Base-by-base conservation (phyloP, 2,797 vertebrate genomes). In the Lindbergichthys nudifrons region DNA sequence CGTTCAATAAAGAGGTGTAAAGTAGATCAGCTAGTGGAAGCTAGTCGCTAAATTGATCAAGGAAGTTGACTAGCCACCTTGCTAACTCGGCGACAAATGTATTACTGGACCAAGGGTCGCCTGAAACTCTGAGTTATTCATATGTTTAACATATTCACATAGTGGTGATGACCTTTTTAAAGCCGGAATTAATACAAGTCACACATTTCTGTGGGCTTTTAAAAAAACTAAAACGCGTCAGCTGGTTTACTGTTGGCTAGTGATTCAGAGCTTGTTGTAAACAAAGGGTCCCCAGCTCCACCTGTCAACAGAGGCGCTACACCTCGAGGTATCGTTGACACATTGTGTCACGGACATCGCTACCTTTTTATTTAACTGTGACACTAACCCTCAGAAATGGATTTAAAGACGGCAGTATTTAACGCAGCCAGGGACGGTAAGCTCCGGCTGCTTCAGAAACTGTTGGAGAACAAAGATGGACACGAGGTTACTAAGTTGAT, bases 371-470 rank as follows among this genome's bases (percentile, higher is more conserved):
- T 52, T 71, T 26, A 30, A 41, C 30, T 18, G 53, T 36, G 46
- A 70, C 15, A 48, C 42, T 1, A 50, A 13, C 14, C 5, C 2
- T 39, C 53, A 13, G 72, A 69, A 0, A 99, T 99, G 98, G 98
- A 99, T 98, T 95, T 99, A 88, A 98, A 99, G 94, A 99, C 97
- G 2, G 97, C 98, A 0, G 97, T 98, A 11, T 99, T 98, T 77
- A 98, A 98, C 41, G 98, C 98, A 69, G 97, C 97, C 85, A 94
- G 98, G 73, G 98, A 99, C 92, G 98, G 98, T 48, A 99, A 99
- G 90, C 96, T 99, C 62, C 96, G 97, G 56, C 94, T 99, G 70
- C 97, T 99, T 41, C 96, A 97, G 86, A 99, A 98, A 84, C 93
- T 99, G n/a, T 71, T 99, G 92, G 97, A 97, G 67, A 98, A 96